A percentile compares a stretch with the other conserved stretches of the same genome.
Evolutionary conservation across 1,140 invertebrate species (phyloP).

Genomic region (Teleogryllus occipitalis): DNA sequence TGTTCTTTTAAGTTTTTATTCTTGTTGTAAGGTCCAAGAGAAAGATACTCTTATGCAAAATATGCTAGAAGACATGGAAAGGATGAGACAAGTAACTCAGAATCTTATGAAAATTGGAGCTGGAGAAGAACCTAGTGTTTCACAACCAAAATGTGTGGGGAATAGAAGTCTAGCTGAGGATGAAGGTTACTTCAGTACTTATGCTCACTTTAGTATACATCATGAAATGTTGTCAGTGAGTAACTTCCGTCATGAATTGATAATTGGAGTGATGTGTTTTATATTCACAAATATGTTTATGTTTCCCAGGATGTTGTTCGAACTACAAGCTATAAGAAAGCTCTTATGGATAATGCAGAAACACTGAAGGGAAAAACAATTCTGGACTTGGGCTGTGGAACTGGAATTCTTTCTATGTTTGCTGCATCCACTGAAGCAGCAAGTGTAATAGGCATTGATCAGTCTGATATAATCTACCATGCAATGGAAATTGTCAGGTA

Average conservation of each 20-base stretch:
- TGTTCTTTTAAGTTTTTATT: background rate
- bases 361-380: slow-evolving; percentile 69
- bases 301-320: slow-evolving; percentile 68
- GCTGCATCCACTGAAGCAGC: slow-evolving; percentile 88
- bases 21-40: slow-evolving; percentile 37
- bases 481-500: slow-evolving; percentile 73
- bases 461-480: slow-evolving; percentile 79
- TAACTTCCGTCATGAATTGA: slow-evolving; percentile 20
- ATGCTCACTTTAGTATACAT: slow-evolving; percentile 96
- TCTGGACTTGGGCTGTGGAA: slow-evolving; percentile 94
- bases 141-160: slow-evolving; percentile 35
- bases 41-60: slow-evolving; percentile 46
- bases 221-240: slow-evolving; percentile 82
- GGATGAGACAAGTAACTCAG: slow-evolving; percentile 52
- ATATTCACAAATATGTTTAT: background rate
- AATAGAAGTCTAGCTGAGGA: slow-evolving; percentile 46
- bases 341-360: slow-evolving; percentile 74
- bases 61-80: slow-evolving; percentile 51
- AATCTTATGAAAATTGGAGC: slow-evolving; percentile 35
- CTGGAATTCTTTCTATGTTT: slow-evolving; percentile 93
- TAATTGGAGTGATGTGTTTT: background rate
- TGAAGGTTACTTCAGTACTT: slow-evolving; percentile 86
- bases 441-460: slow-evolving; percentile 88
- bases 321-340: slow-evolving; percentile 87
- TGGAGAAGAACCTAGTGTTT: slow-evolving; percentile 3